phyloP scores from a whole-genome alignment of 2,113 vertebrate genomes.

The Gymnogyps californianus region DNA sequence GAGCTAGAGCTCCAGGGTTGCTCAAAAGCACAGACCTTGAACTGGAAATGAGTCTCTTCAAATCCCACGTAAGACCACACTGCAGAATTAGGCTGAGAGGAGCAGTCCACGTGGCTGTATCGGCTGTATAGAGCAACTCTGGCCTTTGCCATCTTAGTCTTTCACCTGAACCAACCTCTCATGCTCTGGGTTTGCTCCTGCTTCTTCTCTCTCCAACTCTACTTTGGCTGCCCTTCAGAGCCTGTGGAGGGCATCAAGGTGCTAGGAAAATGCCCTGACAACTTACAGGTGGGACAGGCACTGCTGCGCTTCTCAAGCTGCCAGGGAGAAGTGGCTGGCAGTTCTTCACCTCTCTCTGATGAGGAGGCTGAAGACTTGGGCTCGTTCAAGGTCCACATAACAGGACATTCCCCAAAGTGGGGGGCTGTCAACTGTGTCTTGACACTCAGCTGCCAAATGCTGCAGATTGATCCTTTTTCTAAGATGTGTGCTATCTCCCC shows the following conservation, averaged over 20 bases:
- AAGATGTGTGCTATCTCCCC: neutral
- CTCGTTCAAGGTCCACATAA: neutral
- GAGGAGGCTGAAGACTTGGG: neutral
- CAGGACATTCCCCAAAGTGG: neutral
- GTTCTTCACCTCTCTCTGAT: neutral
- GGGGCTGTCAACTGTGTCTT: neutral
- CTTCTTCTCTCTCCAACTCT: neutral
- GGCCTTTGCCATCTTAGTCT: neutral
- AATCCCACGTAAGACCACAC: neutral
- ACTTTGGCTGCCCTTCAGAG: neutral
- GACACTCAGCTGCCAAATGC: neutral
- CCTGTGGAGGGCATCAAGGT: neutral
- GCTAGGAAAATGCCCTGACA: neutral
- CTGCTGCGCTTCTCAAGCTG: neutral
- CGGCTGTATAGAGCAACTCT: rapidly evolving
- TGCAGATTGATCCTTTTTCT: neutral
- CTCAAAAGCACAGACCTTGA: neutral
- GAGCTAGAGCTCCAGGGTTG: neutral
- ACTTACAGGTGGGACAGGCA: neutral
- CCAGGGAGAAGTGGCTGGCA: neutral
- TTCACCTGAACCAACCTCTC: neutral
- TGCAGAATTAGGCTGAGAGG: neutral
- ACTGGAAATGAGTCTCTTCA: neutral
- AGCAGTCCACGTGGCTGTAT: neutral
- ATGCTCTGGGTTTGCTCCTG: neutral